phyloP scores from a whole-genome alignment of 2,888 invertebrate genomes.

The Habrosyne pyritoides region DNA sequence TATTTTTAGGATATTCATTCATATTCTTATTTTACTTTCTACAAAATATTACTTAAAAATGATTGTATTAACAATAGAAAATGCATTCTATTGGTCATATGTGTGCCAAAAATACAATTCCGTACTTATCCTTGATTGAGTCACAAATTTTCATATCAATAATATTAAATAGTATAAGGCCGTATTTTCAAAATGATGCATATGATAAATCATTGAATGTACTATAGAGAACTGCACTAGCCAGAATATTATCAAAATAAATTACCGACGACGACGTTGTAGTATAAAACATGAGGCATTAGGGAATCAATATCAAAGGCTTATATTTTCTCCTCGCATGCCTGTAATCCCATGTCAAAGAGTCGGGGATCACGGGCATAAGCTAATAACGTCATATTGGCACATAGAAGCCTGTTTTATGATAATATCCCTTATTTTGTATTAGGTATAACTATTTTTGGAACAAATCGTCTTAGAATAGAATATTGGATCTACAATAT shows the following conservation, averaged over 20 bases:
- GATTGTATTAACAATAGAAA: no score
- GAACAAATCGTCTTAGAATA: no score
- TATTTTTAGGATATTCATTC: no score
- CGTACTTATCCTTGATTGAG: no score
- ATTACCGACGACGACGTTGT: background rate
- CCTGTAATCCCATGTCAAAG: conserved; percentile 49
- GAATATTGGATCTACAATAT: no score
- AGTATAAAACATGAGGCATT: conserved; percentile 29
- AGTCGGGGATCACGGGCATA: conserved; percentile 38
- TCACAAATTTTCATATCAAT: no score
- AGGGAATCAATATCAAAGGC: conserved; percentile 47
- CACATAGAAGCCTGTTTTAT: conserved; percentile 35
- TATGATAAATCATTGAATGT: no score
- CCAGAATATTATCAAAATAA: background rate
- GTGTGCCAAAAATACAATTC: no score
- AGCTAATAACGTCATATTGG: conserved; percentile 36
- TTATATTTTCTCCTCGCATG: conserved; percentile 42
- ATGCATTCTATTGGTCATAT: no score
- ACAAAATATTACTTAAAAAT: no score
- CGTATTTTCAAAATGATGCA: background rate
- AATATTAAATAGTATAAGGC: no score
- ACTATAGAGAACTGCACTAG: background rate
- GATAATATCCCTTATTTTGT: conserved; percentile 38
- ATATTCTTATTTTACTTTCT: no score
- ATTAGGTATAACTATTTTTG: conserved; percentile 13